Evolutionary conservation across 2,888 invertebrate species (phyloP).

Genomic region (Polymixis lichenea): DNA sequence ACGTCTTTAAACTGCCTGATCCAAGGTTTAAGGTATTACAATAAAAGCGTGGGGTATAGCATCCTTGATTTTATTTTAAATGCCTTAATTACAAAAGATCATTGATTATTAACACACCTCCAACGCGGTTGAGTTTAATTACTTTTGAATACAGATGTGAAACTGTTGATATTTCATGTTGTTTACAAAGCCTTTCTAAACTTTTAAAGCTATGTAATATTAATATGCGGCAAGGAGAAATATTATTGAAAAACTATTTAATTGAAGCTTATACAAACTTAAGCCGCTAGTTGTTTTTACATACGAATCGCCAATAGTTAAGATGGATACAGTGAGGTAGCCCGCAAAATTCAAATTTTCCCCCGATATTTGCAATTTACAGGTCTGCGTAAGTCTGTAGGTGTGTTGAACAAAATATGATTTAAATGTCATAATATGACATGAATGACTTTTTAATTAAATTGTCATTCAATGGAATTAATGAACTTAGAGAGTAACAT

Average conservation of each 20-base stretch:
- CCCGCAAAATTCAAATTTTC: background rate
- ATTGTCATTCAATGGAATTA: too few species aligned
- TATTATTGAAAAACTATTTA: background rate
- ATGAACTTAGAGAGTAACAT: too few species aligned
- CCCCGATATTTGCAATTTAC: too few species aligned
- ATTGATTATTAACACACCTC: conserved; percentile 16
- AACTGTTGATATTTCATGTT: background rate
- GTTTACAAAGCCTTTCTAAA: background rate
- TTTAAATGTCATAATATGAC: too few species aligned
- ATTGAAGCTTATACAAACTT: background rate
- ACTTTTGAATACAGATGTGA: conserved; percentile 1
- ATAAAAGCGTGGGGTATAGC: background rate
- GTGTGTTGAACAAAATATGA: too few species aligned
- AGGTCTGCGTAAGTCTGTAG: too few species aligned
- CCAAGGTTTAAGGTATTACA: conserved; percentile 25
- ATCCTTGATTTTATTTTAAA: conserved; percentile 37
- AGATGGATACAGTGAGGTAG: too few species aligned
- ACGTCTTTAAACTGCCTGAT: conserved; percentile 12
- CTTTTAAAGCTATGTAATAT: background rate
- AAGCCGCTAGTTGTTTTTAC: background rate
- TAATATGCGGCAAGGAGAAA: background rate
- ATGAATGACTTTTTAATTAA: too few species aligned
- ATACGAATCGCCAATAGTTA: background rate
- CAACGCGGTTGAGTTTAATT: conserved; percentile 5
- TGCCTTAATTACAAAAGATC: conserved; percentile 19